Evolutionary conservation across 2,888 invertebrate genomes (phyloP), one percentile per base, ranked within the genome.

Genomic region (Azorinus chamasolen): DNA sequence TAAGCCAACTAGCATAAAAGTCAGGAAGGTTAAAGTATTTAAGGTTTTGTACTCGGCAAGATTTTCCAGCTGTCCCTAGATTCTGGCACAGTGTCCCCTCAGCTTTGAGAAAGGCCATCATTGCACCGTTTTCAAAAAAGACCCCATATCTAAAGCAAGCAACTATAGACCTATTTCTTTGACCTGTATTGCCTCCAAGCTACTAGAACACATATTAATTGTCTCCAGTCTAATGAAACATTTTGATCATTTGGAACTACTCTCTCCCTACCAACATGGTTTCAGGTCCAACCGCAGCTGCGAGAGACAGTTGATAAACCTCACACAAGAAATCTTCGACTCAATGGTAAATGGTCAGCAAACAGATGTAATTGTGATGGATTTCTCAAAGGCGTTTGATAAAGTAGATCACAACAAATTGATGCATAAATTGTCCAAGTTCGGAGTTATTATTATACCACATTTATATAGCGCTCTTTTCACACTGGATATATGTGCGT

Each of bases 271-370:
- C 39, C 59, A 59, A 27, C 27, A 46, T 45, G 59, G 46, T 1
- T 59, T 59, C 24, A 8, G 59, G 2, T 43, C 45, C 16, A 45
- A 46, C 18, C 25, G 14, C 25, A 45, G 59, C 46, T 59, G 59
- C 27, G 45, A 45, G 12, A 46, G 46, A n/a, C 45, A 59, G 24
- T 24, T 59, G 1, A 25, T 46, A 2, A 22, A 27, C 16, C 39
- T 62, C 18, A 39, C 62, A 4, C 39, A 62, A 22, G 39, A 61
- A 62, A 51, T 62, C 1, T 51, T 51, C 16, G 51, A 51, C 22
- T 20, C 8, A 20, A 6, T 51, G 51, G 51, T 22, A 6, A n/a
- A 51, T 20, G 51, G 51, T 16, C 14, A 51, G 24, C 51, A 51
- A 25, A n/a, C n/a, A n/a, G n/a, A n/a, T n/a, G n/a, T n/a, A n/a